Base-by-base conservation (phyloP, 2,113 vertebrate genomes). In the Mionectes macconnelli region DNA sequence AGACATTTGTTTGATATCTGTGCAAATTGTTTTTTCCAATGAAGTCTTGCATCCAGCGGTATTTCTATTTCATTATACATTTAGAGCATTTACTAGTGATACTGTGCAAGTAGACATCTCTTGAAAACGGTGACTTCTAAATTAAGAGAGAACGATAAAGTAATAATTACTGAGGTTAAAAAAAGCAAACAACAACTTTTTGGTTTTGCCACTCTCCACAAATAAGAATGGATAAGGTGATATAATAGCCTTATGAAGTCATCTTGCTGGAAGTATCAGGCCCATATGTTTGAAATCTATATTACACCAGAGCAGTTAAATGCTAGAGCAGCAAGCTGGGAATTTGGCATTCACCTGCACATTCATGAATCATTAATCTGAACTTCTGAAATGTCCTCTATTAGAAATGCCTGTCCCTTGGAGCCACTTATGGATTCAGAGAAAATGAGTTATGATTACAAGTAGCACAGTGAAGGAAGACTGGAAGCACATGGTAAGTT, bases 401-500 rank as follows among this genome's bases (percentile, higher is more conserved):
- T 72, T 79, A 92, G 66, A 85, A 90, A 95, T 28, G 37, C 40
- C 39, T 74, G 66, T 70, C 53, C 88, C 89, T 93, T 83, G 50
- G 78, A 90, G 67, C 19, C 87, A 80, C 64, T 92, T 83, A 89
- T 35, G 47, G 52, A 85, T 84, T 73, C 18, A 6, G 62, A 76
- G 45, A 80, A 96, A 96, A 90, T 70, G 83, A 96, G 37, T 92
- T 93, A 84, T 35, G 21, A 70, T 87, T 87, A 56, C 53, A 56
- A 93, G 44, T 20, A 91, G 76, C 62, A 87, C 27, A 79, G 33
- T 40, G 33, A 86, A 90, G 62, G 79, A 52, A 84, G 81, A 85
- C 49, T 52, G 9, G 67, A 76, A 74, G 52, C 80, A 90, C 49
- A 69, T 1, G 62, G 10, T 44, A 90, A 80, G 24, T 2, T 33